phyloP scores from a whole-genome alignment of 1,140 invertebrate species.

The Chlorops oryzae region DNA sequence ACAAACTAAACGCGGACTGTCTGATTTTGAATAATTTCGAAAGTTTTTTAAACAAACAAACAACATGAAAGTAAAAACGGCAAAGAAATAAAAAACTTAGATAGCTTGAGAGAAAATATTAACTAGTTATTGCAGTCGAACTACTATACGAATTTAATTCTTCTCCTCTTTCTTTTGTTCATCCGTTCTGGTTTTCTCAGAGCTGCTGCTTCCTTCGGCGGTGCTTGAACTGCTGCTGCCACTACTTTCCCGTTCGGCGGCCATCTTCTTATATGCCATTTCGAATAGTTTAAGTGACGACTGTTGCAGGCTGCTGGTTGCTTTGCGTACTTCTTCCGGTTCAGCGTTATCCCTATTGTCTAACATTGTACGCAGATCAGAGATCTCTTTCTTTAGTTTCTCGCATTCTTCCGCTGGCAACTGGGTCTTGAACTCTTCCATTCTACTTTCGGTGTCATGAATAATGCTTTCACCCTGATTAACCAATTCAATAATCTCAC shows the following conservation, averaged over 20 bases:
- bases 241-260: slow-evolving; percentile 63
- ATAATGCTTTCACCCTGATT: slow-evolving; percentile 97
- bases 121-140: too few species aligned
- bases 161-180: slow-evolving; percentile 60
- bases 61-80: too few species aligned
- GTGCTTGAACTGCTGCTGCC: too few species aligned
- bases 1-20: too few species aligned
- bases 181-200: slow-evolving; percentile 39
- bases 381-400: slow-evolving; percentile 80
- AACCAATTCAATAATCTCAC: slow-evolving; percentile 89
- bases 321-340: slow-evolving; percentile 84
- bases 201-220: slow-evolving; percentile 39
- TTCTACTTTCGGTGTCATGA: slow-evolving; percentile 96
- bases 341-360: slow-evolving; percentile 85
- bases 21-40: too few species aligned
- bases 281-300: slow-evolving; percentile 97
- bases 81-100: too few species aligned
- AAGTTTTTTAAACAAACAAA: too few species aligned
- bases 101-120: too few species aligned
- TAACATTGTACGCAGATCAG: slow-evolving; percentile 76
- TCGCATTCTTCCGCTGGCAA: slow-evolving; percentile 90
- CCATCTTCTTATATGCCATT: slow-evolving; percentile 99
- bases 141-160: slow-evolving; percentile 50
- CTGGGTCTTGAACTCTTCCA: slow-evolving; percentile 96
- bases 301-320: slow-evolving; percentile 86